A percentile compares a stretch with the other conserved stretches of the same genome.
Conservation (phyloP, 2,888 invertebrate species). For the Orthonevra nobilis region DNA sequence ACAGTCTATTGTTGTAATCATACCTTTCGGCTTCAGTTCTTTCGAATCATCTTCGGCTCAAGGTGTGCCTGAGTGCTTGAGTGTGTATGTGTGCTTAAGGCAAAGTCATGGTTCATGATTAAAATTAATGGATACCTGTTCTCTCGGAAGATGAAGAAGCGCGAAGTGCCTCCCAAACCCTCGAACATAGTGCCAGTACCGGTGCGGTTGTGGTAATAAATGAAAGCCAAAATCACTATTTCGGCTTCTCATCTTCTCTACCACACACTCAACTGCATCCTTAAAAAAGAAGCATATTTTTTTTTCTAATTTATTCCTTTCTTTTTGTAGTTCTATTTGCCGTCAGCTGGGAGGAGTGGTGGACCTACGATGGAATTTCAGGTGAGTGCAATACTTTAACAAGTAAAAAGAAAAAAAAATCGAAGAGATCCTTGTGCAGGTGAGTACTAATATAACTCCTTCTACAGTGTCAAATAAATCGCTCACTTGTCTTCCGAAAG, state of each 20-base stretch:
- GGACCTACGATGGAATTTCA: conserved; percentile 97
- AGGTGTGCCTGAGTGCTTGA: too few species aligned
- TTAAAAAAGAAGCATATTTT: conserved; percentile 22
- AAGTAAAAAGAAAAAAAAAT: too few species aligned
- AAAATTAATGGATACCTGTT: conserved; percentile 77
- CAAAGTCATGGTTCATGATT: conserved; percentile 78
- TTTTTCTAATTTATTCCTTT: conserved; percentile 37
- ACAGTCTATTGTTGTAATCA: conserved; percentile 44
- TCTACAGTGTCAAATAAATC: conserved; percentile 66
- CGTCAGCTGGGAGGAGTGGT: conserved; percentile 95
- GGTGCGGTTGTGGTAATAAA: conserved; percentile 38
- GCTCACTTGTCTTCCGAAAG: conserved; percentile 63
- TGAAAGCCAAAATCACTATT: conserved; percentile 56
- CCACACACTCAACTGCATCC: not conserved
- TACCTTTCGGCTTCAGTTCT: conserved; percentile 17
- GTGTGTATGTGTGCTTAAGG: conserved; percentile 66
- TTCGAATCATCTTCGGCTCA: conserved; percentile 38
- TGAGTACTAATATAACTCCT: too few species aligned
- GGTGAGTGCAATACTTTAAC: conserved; percentile 83
- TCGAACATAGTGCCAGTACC: too few species aligned
- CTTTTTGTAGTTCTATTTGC: conserved; percentile 76
- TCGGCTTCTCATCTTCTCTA: not conserved
- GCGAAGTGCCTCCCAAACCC: conserved; percentile 10
- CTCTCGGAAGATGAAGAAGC: not conserved
- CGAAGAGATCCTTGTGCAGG: too few species aligned